These are phyloP conservation scores for Poecilia latipinna DNA, from an alignment of 2,113 vertebrate genomes.

Conservation along the genomic window DNA sequence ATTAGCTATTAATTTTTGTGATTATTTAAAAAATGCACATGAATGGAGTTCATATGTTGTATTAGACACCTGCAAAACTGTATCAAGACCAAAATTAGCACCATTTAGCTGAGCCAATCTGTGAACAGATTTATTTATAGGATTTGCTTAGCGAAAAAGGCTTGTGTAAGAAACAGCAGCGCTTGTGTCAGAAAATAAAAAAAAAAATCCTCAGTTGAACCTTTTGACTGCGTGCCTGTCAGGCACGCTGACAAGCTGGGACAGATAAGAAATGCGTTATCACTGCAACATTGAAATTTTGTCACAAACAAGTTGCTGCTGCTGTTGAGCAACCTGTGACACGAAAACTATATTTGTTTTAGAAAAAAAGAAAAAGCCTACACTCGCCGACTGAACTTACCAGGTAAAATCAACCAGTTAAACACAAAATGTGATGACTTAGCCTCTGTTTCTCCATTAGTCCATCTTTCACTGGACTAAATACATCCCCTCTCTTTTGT, in stretches of 20 bases:
- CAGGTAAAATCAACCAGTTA: not conserved
- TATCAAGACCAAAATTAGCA: too few relatives aligned
- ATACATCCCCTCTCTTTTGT: constrained; percentile 39
- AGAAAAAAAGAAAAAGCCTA: not conserved
- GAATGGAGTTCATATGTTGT: too few relatives aligned
- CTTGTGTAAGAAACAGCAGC: constrained; percentile 9
- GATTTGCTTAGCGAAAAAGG: not conserved
- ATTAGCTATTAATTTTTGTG: too few relatives aligned
- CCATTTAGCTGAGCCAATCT: not conserved
- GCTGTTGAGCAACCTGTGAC: constrained; percentile 12
- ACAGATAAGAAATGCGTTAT: constrained; percentile 32
- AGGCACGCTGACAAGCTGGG: constrained; percentile 30
- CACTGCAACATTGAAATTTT: constrained; percentile 22
- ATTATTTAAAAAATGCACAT: too few relatives aligned
- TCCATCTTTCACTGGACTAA: constrained; percentile 24
- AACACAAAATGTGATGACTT: not conserved
- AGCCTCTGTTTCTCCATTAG: constrained; percentile 11
- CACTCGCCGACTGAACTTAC: not conserved
- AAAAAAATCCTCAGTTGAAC: constrained; percentile 18
- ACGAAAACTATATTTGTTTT: not conserved
- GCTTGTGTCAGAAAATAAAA: constrained; percentile 25
- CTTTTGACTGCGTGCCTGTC: constrained; percentile 19
- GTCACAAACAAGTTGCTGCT: constrained; percentile 35
- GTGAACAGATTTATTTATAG: not conserved
- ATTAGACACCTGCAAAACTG: too few relatives aligned